Evolutionary conservation across 2,888 invertebrate genomes (phyloP).

Genomic region (Petrolisthes manimaculis): DNA sequence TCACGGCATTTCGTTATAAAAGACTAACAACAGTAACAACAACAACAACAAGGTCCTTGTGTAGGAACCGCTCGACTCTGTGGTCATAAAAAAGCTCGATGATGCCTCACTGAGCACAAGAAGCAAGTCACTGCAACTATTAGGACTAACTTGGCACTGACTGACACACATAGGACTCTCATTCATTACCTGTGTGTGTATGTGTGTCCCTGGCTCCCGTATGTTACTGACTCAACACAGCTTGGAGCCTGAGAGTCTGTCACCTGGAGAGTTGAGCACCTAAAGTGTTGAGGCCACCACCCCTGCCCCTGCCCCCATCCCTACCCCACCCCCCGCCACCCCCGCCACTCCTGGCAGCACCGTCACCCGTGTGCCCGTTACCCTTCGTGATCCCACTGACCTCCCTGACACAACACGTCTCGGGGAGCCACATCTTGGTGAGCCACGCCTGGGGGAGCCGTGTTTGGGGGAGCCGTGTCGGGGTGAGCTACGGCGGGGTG

Average conservation of each 20-base stretch:
- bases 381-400: constrained; percentile 23
- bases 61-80: constrained; percentile 4
- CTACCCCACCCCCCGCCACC: background rate
- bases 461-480: constrained; percentile 5
- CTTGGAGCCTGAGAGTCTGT: background rate
- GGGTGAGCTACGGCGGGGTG: constrained; percentile 15
- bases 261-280: constrained; percentile 15
- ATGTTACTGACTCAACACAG: background rate
- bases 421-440: constrained; percentile 34
- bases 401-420: constrained; percentile 21
- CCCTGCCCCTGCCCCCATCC: constrained; percentile 23
- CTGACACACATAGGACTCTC: background rate
- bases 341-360: background rate
- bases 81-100: constrained; percentile 19
- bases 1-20: constrained; percentile 3
- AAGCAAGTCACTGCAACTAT: constrained; percentile 14
- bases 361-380: background rate
- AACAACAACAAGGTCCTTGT: constrained; percentile 6
- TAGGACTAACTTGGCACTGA: constrained; percentile 20
- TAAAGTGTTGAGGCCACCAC: constrained; percentile 27
- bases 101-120: constrained; percentile 7
- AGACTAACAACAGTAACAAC: constrained; percentile 11
- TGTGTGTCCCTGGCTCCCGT: background rate
- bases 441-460: constrained; percentile 19
- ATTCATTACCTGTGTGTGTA: background rate